Base-by-base conservation (phyloP, 2,797 vertebrate genomes). In the Siniperca scherzeri region DNA sequence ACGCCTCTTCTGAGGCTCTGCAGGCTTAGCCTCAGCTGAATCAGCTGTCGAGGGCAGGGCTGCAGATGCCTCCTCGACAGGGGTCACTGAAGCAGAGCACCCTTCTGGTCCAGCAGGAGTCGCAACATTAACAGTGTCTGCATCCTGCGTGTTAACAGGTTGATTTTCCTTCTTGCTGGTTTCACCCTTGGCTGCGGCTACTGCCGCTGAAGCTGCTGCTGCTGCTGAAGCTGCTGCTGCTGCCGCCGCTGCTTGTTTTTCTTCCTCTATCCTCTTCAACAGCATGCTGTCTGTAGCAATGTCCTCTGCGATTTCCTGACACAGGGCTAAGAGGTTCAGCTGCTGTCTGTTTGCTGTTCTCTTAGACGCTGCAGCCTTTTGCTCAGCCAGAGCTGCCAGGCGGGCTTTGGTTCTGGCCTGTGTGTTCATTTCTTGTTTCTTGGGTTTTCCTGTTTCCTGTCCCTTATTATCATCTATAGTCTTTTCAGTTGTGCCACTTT, bases 251-350 rank as follows among this genome's bases (percentile, higher is more conserved):
- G 87, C 84, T 75, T 90, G 94, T 75, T 96, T 95, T 60, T 94
- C 94, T 57, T 95, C 94, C 66, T 96, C 97, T 84, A 96, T 96
- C 82, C 82, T 95, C 92, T 92, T 95, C 67, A 94, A 68, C 68
- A 93, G 96, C 97, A 88, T 97, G 60, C 97, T 98, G 92, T 99
- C 99, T 0, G 98, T 99, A 62, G 98, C 98, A n/a, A 99, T 99
- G 94, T 99, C 99, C 74, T 98, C 98, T 38, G 98, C 99, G 1
- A 99, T 99, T 92, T 99, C 99, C 89, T 99, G 97, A 94, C 99
- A 99, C 33, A 99, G 93, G 42, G 98, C 98, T 78, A 99, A 95
- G 62, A 99, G 97, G 93, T 98, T 99, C 70, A 98, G 95, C 84
- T 98, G 96, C 91, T 98, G 84, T 83, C 96, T 97, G 66, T 93